Evolutionary conservation across 2,797 vertebrate genomes (phyloP).

Genomic region (Zenarchopterus dispar): DNA sequence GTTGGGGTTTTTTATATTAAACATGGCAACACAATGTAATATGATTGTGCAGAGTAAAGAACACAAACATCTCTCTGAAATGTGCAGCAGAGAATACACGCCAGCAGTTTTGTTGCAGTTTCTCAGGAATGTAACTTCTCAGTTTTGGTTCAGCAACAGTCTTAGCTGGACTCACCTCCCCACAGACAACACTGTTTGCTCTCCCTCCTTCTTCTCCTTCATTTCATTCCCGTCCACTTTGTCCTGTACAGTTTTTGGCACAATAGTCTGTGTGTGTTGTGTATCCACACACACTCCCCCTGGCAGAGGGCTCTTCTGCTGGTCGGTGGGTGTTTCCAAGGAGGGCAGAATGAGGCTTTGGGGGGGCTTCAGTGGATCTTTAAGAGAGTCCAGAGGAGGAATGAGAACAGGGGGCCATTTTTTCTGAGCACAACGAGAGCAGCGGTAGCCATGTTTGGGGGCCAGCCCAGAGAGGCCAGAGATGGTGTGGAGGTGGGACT

Average conservation of each 20-base stretch:
- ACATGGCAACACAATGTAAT: no score
- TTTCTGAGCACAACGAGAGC: conserved; percentile 91
- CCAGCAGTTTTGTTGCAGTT: no score
- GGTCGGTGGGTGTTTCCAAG: conserved; percentile 67
- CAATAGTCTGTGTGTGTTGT: conserved; percentile 30
- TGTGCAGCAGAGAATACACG: no score
- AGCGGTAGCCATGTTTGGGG: conserved; percentile 83
- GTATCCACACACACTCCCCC: conserved; percentile 52
- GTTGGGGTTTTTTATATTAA: no score
- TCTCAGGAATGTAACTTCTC: no score
- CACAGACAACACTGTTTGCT: conserved; percentile 88
- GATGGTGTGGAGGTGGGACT: conserved; percentile 94
- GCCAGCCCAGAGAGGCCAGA: conserved; percentile 84
- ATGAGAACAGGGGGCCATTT: conserved; percentile 90
- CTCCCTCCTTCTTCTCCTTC: conserved; percentile 69
- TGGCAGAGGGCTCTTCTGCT: conserved; percentile 70
- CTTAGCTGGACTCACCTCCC: conserved; percentile 85
- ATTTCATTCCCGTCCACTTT: conserved; percentile 44
- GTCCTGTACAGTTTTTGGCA: conserved; percentile 61
- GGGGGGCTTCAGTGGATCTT: conserved; percentile 69
- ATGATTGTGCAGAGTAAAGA: no score
- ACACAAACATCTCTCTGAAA: no score
- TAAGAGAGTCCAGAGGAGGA: conserved; percentile 68
- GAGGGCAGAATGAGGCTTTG: conserved; percentile 75
- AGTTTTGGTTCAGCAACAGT: not conserved